These are phyloP conservation scores for Pachypanchax playfairii DNA, from an alignment of 2,113 vertebrate species.

Conservation along the genomic window DNA sequence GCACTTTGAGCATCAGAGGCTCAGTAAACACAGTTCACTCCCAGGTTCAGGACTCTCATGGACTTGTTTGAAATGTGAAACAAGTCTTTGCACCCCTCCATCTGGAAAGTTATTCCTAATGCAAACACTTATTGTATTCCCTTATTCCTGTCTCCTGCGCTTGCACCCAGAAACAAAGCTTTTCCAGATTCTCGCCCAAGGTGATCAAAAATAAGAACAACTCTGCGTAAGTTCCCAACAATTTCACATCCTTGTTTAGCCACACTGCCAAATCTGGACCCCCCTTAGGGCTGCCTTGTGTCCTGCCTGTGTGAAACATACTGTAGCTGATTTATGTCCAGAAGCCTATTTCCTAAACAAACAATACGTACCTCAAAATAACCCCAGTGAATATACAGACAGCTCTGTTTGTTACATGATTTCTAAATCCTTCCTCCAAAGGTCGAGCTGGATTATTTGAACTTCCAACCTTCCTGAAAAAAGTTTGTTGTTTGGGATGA, in stretches of 20 bases:
- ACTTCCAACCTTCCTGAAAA: conserved; percentile 50
- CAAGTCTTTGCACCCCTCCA: conserved; percentile 38
- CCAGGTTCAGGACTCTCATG: conserved; percentile 27
- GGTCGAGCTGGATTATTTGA: conserved; percentile 38
- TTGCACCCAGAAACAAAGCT: conserved; percentile 26
- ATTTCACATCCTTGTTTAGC: conserved; percentile 70
- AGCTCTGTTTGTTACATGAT: conserved; percentile 25
- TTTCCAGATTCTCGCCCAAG: conserved; percentile 51
- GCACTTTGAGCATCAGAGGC: background rate
- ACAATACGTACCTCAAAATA: conserved; percentile 73
- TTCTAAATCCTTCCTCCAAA: conserved; percentile 41
- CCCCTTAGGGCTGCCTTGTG: conserved; percentile 18
- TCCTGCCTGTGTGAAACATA: conserved; percentile 48
- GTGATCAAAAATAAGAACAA: conserved; percentile 71
- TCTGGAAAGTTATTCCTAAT: conserved; percentile 69
- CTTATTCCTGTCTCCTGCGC: conserved; percentile 1
- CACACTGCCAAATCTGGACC: conserved; percentile 72
- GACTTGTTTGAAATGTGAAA: conserved; percentile 59
- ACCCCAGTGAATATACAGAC: conserved; percentile 47
- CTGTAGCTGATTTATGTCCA: conserved; percentile 36
- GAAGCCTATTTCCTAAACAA: conserved; percentile 49
- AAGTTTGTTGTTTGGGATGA: conserved; percentile 19
- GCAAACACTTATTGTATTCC: conserved; percentile 67
- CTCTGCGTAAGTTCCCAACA: conserved; percentile 36
- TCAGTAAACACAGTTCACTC: conserved; percentile 47